Percentiles rank a stretch among this genome's conserved stretches.
Evolutionary conservation across 1,140 invertebrate genomes (phyloP).

Genomic region (Pseudomyrmex gracilis): DNA sequence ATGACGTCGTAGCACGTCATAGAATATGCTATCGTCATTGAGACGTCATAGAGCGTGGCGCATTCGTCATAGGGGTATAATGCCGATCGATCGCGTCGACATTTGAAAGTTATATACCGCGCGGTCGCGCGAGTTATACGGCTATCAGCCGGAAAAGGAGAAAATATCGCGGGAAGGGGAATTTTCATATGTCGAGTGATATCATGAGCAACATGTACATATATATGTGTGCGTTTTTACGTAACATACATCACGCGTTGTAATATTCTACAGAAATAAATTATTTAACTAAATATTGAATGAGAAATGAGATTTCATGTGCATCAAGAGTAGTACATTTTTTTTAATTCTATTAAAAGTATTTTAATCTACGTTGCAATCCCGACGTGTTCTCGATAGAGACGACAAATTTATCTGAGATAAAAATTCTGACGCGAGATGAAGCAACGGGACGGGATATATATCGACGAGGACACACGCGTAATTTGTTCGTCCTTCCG

Average conservation of each 20-base stretch:
- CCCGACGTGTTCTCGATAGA: too few relatives aligned
- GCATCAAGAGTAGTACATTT: too few relatives aligned
- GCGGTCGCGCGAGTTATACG: not conserved
- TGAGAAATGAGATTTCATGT: too few relatives aligned
- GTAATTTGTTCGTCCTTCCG: constrained; percentile 35
- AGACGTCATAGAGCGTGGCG: constrained; percentile 53
- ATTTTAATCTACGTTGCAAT: not conserved
- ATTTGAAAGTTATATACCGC: not conserved
- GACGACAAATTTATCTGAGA: not conserved
- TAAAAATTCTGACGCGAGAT: constrained; percentile 3
- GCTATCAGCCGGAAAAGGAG: not conserved
- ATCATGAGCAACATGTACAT: not conserved
- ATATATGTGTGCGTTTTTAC: not conserved
- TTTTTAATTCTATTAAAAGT: too few relatives aligned
- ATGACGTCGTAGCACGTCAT: constrained; percentile 64
- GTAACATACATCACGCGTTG: not conserved
- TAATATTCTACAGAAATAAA: not conserved
- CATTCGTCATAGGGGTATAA: constrained; percentile 57
- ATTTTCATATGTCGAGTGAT: not conserved
- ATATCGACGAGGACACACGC: constrained; percentile 13
- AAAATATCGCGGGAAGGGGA: constrained; percentile 6
- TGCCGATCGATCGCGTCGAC: constrained; percentile 44
- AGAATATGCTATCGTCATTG: constrained; percentile 55
- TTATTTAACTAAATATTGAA: too few relatives aligned
- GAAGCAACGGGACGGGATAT: constrained; percentile 5